These are phyloP conservation scores for Beroe ovata DNA, from an alignment of 37 sponge, comb jelly and placozoan genomes.

Conservation along the genomic window DNA sequence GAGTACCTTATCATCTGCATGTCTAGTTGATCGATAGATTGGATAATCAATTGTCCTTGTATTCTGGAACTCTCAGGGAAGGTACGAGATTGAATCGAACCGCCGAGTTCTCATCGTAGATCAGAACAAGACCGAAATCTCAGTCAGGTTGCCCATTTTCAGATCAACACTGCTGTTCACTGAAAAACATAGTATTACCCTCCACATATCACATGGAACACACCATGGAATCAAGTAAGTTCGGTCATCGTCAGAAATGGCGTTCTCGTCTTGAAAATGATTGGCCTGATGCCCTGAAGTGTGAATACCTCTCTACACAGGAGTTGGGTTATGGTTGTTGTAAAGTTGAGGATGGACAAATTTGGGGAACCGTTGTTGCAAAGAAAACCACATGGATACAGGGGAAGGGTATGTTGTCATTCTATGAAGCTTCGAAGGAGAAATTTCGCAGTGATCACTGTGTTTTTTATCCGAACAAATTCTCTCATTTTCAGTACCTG, in stretches of 20 bases:
- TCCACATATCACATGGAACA: conserved; percentile 25
- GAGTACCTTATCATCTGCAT: too few species aligned
- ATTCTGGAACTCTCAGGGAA: neutral
- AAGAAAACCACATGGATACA: too few species aligned
- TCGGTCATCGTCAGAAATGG: too few species aligned
- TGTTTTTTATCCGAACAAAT: too few species aligned
- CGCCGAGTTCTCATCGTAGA: neutral
- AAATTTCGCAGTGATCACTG: too few species aligned
- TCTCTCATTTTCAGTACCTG: neutral
- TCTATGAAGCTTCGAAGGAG: too few species aligned
- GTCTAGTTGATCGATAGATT: too few species aligned
- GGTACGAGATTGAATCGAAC: neutral
- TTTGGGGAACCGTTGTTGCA: neutral
- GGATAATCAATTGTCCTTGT: too few species aligned
- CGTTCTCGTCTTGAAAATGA: too few species aligned
- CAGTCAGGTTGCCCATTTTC: conserved; percentile 8
- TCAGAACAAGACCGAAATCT: neutral
- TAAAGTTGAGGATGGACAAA: neutral
- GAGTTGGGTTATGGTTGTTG: neutral
- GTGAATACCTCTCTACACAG: too few species aligned
- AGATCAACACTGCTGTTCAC: neutral
- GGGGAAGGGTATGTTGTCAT: too few species aligned
- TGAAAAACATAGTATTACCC: neutral
- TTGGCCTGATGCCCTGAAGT: too few species aligned
- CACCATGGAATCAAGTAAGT: conserved; percentile 21